Conservation (phyloP, 1,140 invertebrate genomes). For the Manduca sexta region DNA sequence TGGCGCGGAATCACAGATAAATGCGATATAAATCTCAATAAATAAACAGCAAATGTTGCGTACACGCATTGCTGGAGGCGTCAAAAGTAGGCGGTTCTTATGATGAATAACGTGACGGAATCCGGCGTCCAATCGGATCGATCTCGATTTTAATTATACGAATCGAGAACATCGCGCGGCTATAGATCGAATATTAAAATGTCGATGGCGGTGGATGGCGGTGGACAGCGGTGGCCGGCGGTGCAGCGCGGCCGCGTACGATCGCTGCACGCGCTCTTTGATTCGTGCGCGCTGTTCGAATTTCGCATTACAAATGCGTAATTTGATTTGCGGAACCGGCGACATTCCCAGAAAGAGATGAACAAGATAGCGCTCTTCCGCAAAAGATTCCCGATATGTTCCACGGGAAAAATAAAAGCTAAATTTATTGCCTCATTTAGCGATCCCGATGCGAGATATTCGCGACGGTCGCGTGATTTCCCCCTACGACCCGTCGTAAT, state of each 20-base stretch:
- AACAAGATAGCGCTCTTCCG: slow-evolving; percentile 42
- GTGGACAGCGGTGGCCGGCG: too few relatives aligned
- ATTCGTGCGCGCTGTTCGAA: slow-evolving; percentile 38
- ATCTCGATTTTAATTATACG: slow-evolving; percentile 70
- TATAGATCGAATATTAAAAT: slow-evolving; percentile 66
- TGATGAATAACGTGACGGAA: slow-evolving; percentile 63
- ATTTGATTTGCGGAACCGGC: slow-evolving; percentile 45
- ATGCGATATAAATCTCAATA: slow-evolving; percentile 34
- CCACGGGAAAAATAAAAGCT: slow-evolving; percentile 33
- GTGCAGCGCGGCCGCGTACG: slow-evolving; percentile 30
- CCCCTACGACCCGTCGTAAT: too few relatives aligned
- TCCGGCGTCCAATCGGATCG: slow-evolving; percentile 57
- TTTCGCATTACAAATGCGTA: slow-evolving; percentile 45
- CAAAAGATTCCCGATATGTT: slow-evolving; percentile 46
- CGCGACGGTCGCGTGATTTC: too few relatives aligned
- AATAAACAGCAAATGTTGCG: slow-evolving; percentile 56
- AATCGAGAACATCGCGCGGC: slow-evolving; percentile 55
- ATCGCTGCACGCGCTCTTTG: slow-evolving; percentile 46
- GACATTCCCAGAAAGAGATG: slow-evolving; percentile 54
- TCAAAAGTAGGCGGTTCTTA: slow-evolving; percentile 60
- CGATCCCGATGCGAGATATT: too few relatives aligned
- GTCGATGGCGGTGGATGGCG: too few relatives aligned
- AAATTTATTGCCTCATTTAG: slow-evolving; percentile 6
- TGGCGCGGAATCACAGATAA: slow-evolving; percentile 24
- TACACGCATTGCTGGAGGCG: slow-evolving; percentile 60